Base-by-base conservation (phyloP, 2,113 vertebrate species). In the Boulengeromyrus knoepffleri region DNA sequence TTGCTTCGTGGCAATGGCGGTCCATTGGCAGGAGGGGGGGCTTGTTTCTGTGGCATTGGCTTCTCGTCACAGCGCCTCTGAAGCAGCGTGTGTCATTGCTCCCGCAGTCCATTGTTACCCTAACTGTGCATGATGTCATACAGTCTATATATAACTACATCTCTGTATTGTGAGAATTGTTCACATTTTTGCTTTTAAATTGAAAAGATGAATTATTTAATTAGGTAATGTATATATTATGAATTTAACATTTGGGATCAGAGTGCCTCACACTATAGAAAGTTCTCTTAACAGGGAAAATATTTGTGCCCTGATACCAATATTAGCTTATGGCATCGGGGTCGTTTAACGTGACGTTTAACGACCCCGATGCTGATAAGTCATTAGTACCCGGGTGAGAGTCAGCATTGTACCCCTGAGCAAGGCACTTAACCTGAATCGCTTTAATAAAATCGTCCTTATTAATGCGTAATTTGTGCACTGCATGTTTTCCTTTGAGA, bases 21-120 rank as follows among this genome's bases (percentile, higher is more conserved):
- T 42, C 74, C 36, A 56, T 47, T 88, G 74, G 77, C 39, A 80
- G 77, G 46, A 12, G 77, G 80, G 52, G 46, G 74, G 47, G 49
- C 89, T 87, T 86, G 90, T 87, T 90, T 90, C 39, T 88, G 39
- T 47, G 47, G 56, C 49, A 8, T 89, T 92, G 62, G 47, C 87
- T 87, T 62, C 52, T 62, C 58, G n/a, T 66, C 45, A 47, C 7
- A 27, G 74, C 6, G 83, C 88, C 52, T 46, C 53, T 27, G 27
- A 85, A 88, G 86, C 52, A 50, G 31, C 10, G 19, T 62, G 87
- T 56, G 31, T 58, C 21, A 21, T 88, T 21, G 2, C n/a, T 17
- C 50, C 52, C 53, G 56, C 90, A 91, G 90, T 89, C 89, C 87
- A 85, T 70, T 53, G 17, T 77, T 77, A 87, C 50, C 27, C 31